Evolutionary conservation across 2,888 invertebrate genomes (phyloP), one percentile per base, ranked within the genome.

Genomic region (Leptinotarsa rubiginosa): DNA sequence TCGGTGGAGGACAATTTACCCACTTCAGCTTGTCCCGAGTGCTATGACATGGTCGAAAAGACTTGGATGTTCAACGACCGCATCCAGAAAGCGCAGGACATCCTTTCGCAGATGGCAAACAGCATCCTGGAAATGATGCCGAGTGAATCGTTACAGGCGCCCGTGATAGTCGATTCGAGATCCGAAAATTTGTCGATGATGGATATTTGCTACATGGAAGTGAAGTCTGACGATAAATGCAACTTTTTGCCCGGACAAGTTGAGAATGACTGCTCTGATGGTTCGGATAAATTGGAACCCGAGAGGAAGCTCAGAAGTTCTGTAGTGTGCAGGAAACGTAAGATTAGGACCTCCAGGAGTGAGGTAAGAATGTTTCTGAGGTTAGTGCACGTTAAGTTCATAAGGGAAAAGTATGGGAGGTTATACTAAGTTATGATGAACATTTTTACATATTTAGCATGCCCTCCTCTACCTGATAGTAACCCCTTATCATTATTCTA

Each of bases 41-140:
- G 88, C 80, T 84, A 83, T 70, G 86, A 87, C 73, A 85, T 84
- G 70, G 87, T 87, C 18, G 84, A 86, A 68, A 83, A 82, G 70
- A 86, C 85, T 16, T 88, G 88, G 87, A 81, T 84, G 64, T 88
- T 87, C 78, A 84, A 84, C 73, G 84, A 86, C 74, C 83, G 84
- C 75, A 84, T 88, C n/a, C 86, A 87, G 75, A 86, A 85, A 77
- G 87, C 88, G 1, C 88, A 88, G 79, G 83, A 86, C 73, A 77
- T 86, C 41, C 80, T 85, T n/a, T 75, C 75, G 41, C 79, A 82
- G n/a, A 59, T 83, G 12, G 71, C 73, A 49, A 77, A 74, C 47
- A 73, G 20, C 16, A 69, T 75, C 54, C 72, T 69, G 25, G 68
- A 72, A 22, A 76, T 76, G 50, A 50, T 79, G 65, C 65, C 73